These are phyloP conservation scores for Drosophila suboccidentalis DNA, from an alignment of 2,888 invertebrate genomes.

Conservation along the genomic window DNA sequence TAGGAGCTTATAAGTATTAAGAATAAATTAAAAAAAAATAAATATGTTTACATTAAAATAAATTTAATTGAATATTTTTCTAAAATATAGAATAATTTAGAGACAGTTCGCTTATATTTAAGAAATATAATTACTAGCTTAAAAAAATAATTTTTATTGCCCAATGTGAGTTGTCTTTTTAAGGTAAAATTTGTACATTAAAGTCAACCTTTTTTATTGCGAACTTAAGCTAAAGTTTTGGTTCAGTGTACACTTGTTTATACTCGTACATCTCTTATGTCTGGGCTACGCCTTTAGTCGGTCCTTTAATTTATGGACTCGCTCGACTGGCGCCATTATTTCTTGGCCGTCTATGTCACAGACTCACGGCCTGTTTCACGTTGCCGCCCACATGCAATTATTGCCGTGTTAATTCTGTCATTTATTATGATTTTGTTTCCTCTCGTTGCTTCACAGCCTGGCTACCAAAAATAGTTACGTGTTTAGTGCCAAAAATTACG, in stretches of 20 bases:
- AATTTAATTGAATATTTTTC: no score
- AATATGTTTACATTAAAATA: no score
- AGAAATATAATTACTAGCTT: no score
- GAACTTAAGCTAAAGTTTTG: background rate
- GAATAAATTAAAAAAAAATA: no score
- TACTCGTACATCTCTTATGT: constrained; percentile 15
- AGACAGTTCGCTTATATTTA: no score
- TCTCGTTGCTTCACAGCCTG: constrained; percentile 3
- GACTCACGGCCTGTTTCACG: constrained; percentile 5
- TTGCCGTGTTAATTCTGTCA: constrained; percentile 77
- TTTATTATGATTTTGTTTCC: constrained; percentile 65
- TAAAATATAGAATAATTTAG: no score
- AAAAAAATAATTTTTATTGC: no score
- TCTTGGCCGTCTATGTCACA: constrained; percentile 35
- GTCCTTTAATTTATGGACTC: constrained; percentile 19
- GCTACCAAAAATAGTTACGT: constrained; percentile 58
- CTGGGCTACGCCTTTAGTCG: constrained; percentile 23
- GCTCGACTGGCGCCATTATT: constrained; percentile 42
- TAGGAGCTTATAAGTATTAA: no score
- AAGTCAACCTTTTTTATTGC: no score
- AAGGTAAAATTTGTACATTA: no score
- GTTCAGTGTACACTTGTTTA: background rate
- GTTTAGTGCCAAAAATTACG: constrained; percentile 73
- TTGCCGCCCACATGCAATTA: constrained; percentile 60
- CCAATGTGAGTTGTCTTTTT: no score